Evolutionary conservation across 2,113 vertebrate species (phyloP), one percentile per base, ranked within the genome.

Genomic region (Vimba vimba): DNA sequence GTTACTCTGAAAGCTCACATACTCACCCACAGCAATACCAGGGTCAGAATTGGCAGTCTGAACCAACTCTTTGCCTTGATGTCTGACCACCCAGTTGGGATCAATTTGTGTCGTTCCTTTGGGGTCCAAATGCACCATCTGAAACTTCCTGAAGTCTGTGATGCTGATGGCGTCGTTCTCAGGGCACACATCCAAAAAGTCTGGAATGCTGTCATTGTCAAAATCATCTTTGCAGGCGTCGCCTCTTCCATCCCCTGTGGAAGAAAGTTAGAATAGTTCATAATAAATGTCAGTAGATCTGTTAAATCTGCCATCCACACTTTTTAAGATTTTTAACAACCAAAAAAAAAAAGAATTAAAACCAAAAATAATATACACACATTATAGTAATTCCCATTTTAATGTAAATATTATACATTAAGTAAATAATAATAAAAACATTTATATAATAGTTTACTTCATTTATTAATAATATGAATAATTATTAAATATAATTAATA

Each of bases 91-190:
- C 98, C 98, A 99, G 90, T 97, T 99, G 69, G 98, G 98, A 91
- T 99, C 98, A 43, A 99, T 99, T 87, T 99, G 98, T 39, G 98
- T 97, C 86, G 97, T 99, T 86, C 98, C 98, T 93, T 99, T 99
- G 68, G 98, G 98, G 91, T 99, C 98, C 92, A 99, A 85, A 73
- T 96, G 98, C 78, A 99, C 98, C 98, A 99, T 99, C 92, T 99
- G 98, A 93, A 99, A 99, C 92, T 99, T 99, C 79, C 97, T 94
- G 92, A 99, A 99, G 93, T 99, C 98, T 0, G 98, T 99, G 90
- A 94, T 94, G 36, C 96, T 97, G 89, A 99, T 98, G 82, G 95
- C 98, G 12, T 90, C 95, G 91, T 99, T 99, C 91, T 99, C 98
- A 0, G 98, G 98, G 50, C 98, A 99, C 39, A 97, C 97, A 12